Evolutionary conservation across 2,888 invertebrate genomes (phyloP), one percentile per base, ranked within the genome.

Genomic region (Ochropleura leucogaster): DNA sequence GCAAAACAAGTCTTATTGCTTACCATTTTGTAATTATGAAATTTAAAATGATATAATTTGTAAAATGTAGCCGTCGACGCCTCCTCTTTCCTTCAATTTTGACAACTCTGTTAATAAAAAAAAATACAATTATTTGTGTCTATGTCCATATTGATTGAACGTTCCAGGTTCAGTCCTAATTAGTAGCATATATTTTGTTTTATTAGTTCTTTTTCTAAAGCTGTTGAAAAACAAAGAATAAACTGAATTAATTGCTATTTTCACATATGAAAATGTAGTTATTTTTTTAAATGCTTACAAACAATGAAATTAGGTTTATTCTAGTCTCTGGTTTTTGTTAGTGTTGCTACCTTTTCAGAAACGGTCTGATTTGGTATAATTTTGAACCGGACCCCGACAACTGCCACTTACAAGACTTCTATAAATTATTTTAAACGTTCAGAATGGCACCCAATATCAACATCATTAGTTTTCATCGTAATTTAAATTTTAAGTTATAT

Each of bases 31-130:
- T 74, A 74, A 67, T 68, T 76, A 59, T 14, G 46, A 77, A 80
- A 72, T 79, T 60, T 76, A 53, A 55, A 66, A 66, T 60, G 68
- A 82, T 74, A 20, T 55, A 77, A 73, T 73, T 79, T 71, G 67
- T 64, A 59, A 81, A 82, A 73, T 79, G 20, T 73, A 85, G 51
- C 53, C 68, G 91, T 91, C 83, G 89, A 92, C 92, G 92, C 92
- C 92, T 92, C 91, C 88, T 89, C 80, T 86, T 84, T 59, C 68
- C 76, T 81, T 85, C 85, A 85, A 67, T 77, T 82, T 83, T 86
- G 86, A 86, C 84, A 86, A 66, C 47, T 55, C 60, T 18, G 20
- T 40, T 12, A 30, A 68, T 14, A 30, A 72, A 65, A 68, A 77
- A 47, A 44, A 18, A 69, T 67, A 62, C 72, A 79, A 16, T 40